A percentile compares a stretch with the other conserved stretches of the same genome.
Evolutionary conservation across 2,797 vertebrate species (phyloP).

Genomic region (Peromyscus melanophrys): DNA sequence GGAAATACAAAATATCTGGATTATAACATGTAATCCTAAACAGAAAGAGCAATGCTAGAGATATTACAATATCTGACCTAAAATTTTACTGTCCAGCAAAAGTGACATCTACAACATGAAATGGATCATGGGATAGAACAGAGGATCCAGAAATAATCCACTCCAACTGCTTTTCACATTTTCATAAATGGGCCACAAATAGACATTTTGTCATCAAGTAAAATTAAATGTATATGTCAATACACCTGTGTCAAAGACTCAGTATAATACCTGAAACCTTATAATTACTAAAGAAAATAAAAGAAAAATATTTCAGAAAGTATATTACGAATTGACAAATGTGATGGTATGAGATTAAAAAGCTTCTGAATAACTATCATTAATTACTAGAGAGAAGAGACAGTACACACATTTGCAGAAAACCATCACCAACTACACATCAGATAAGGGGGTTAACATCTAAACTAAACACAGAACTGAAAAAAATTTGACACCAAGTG

Average conservation of each 20-base stretch:
- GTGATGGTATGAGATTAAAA: neutral
- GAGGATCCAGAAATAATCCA: neutral
- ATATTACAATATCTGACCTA: too few species aligned
- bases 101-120: neutral
- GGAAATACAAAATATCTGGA: neutral
- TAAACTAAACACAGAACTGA: neutral
- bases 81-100: neutral
- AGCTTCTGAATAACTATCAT: neutral
- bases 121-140: neutral
- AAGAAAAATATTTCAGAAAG: neutral
- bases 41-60: neutral
- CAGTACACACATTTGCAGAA: neutral
- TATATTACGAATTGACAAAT: neutral
- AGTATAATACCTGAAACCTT: neutral
- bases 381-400: neutral
- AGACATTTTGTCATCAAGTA: neutral
- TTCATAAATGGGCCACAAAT: neutral
- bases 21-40: too few species aligned
- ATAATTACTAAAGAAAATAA: neutral
- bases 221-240: neutral
- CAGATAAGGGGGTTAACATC: accelerated
- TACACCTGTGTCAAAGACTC: neutral
- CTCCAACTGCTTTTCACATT: neutral
- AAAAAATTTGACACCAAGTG: neutral
- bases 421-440: neutral